Conservation (phyloP, 2,113 vertebrate species). For the Malurus alboscapulatus region DNA sequence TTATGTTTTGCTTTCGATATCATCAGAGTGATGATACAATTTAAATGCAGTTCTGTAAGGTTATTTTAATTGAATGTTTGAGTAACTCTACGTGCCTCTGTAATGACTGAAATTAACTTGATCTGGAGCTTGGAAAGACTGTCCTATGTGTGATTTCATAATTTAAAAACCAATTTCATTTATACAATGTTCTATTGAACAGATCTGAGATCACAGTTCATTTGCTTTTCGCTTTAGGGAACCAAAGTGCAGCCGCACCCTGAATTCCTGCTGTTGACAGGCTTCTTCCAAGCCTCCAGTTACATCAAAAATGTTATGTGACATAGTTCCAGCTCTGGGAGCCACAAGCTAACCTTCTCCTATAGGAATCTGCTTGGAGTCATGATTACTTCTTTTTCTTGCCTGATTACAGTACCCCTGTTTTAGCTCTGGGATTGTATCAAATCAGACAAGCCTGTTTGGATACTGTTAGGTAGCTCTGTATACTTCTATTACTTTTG, state of each 20-base stretch:
- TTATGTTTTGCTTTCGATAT: constrained; percentile 48
- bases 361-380: not conserved
- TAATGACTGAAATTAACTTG: constrained; percentile 20
- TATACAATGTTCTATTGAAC: not conserved
- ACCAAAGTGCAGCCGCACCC: not conserved
- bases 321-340: not conserved
- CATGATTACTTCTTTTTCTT: not conserved
- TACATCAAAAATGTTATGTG: not conserved
- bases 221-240: constrained; percentile 35
- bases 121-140: not conserved
- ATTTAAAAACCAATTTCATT: not conserved
- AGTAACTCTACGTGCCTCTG: not conserved
- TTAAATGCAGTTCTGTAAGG: constrained; percentile 10
- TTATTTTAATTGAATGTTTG: constrained; percentile 38
- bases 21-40: constrained; percentile 17
- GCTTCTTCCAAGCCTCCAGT: constrained; percentile 8
- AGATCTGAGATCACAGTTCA: not conserved
- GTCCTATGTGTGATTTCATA: not conserved
- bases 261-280: not conserved
- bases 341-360: not conserved
- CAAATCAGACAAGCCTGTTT: not conserved
- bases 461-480: not conserved
- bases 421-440: not conserved
- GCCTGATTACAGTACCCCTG: not conserved
- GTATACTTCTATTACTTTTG: not conserved